Percentiles rank a stretch among this genome's conserved stretches.
phyloP scores from a whole-genome alignment of 2,888 invertebrate species.

The Himalopsyche anomala region DNA sequence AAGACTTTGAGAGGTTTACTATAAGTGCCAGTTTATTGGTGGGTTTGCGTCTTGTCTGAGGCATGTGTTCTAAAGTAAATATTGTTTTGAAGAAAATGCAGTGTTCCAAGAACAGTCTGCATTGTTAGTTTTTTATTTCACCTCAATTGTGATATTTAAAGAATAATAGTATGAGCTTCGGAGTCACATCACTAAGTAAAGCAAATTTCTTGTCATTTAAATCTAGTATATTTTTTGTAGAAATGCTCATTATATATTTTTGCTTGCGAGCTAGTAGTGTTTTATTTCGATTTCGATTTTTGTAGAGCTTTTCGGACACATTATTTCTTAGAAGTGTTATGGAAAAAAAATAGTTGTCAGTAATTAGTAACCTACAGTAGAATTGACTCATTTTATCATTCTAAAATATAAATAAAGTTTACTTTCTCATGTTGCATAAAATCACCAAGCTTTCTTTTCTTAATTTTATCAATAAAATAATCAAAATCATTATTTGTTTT shows the following conservation, averaged over 20 bases:
- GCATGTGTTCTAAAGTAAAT: conserved; percentile 46
- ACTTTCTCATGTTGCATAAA: too few relatives aligned
- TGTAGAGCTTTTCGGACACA: conserved; percentile 22
- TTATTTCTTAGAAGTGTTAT: conserved; percentile 58
- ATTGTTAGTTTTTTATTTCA: conserved; percentile 56
- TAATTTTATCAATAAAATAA: too few relatives aligned
- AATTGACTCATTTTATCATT: conserved; percentile 1
- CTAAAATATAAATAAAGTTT: background rate
- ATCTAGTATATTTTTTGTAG: conserved; percentile 49
- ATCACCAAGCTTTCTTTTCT: too few relatives aligned
- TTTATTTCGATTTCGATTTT: background rate
- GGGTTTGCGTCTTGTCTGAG: background rate
- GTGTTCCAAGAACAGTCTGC: conserved; percentile 45
- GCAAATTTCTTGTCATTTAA: conserved; percentile 59
- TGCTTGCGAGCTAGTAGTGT: conserved; percentile 19
- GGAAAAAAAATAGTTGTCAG: conserved; percentile 64
- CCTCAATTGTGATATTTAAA: conserved; percentile 64
- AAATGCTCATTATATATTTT: conserved; percentile 45
- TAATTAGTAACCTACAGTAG: conserved; percentile 30
- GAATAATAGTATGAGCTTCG: conserved; percentile 55
- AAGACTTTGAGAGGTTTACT: conserved; percentile 50
- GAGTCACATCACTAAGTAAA: conserved; percentile 58
- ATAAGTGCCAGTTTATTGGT: conserved; percentile 1
- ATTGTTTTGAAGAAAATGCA: conserved; percentile 49
- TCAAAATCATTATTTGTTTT: too few relatives aligned